phyloP scores from a whole-genome alignment of 2,888 invertebrate species.

The Euproctis similis region DNA sequence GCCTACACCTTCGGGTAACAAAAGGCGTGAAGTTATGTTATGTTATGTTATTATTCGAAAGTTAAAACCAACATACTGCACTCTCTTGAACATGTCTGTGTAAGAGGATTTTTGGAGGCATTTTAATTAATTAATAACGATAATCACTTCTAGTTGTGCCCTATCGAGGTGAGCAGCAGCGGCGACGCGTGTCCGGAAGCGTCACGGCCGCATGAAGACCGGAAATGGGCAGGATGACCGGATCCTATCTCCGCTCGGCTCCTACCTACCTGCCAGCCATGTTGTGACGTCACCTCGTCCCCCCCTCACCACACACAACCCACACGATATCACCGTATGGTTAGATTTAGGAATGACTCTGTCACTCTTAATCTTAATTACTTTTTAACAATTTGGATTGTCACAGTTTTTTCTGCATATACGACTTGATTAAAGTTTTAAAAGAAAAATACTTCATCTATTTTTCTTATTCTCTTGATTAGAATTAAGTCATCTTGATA shows the following conservation, averaged over 20 bases:
- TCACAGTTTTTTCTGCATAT: too few species aligned
- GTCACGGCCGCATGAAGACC: constrained; percentile 76
- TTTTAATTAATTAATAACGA: neutral
- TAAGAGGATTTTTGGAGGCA: too few species aligned
- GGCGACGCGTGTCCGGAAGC: constrained; percentile 73
- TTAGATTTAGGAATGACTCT: constrained; percentile 31
- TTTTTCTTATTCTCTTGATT: too few species aligned
- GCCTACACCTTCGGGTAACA: too few species aligned
- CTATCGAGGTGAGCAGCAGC: constrained; percentile 45
- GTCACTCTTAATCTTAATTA: constrained; percentile 18
- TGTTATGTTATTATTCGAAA: too few species aligned
- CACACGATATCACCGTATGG: constrained; percentile 26
- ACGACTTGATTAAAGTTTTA: too few species aligned
- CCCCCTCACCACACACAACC: constrained; percentile 25
- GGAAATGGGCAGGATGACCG: constrained; percentile 77
- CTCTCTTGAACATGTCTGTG: too few species aligned
- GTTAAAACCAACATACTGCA: too few species aligned
- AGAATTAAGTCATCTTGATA: too few species aligned
- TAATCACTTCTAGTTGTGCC: constrained; percentile 40
- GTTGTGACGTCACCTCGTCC: constrained; percentile 63
- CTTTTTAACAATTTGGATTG: too few species aligned
- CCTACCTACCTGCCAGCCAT: constrained; percentile 67
- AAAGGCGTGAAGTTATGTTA: too few species aligned
- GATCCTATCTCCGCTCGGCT: constrained; percentile 71
- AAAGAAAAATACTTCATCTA: too few species aligned